Evolutionary conservation across 2,113 vertebrate species (phyloP).

Genomic region (Laterallus jamaicensis): DNA sequence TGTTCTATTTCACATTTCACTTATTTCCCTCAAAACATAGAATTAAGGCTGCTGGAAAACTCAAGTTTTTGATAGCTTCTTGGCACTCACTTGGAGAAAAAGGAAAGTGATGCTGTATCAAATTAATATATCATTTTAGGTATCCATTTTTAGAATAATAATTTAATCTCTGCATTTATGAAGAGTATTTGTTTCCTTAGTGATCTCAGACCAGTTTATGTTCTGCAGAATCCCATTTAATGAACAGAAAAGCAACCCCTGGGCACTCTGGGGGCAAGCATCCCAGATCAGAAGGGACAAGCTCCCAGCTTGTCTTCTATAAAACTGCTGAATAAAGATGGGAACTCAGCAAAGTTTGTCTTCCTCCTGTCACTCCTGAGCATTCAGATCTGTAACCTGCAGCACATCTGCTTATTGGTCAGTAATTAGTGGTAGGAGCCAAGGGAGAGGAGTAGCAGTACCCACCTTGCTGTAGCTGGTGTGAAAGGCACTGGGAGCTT

Average conservation of each 20-base stretch:
- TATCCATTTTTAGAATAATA: not conserved
- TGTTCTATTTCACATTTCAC: not conserved
- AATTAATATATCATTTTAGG: not conserved
- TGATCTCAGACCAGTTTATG: not conserved
- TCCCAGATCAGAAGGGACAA: not conserved
- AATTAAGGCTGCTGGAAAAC: not conserved
- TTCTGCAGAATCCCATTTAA: not conserved
- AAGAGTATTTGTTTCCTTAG: not conserved
- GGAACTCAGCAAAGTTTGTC: not conserved
- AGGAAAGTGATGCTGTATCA: not conserved
- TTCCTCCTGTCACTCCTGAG: not conserved
- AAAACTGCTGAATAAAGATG: not conserved
- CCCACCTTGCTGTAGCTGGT: accelerated
- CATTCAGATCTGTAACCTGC: not conserved
- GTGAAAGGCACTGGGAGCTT: not conserved
- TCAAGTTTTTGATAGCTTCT: not conserved
- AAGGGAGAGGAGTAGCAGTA: not conserved
- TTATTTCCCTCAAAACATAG: not conserved
- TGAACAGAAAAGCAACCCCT: not conserved
- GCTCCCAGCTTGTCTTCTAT: not conserved
- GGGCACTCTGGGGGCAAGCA: accelerated
- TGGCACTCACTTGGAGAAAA: not conserved
- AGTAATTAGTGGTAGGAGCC: not conserved
- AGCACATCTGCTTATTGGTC: not conserved
- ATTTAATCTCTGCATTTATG: not conserved